Evolutionary conservation across 2,797 vertebrate species (phyloP), one percentile per base, ranked within the genome.

Genomic region (Rhodeus uyekii): DNA sequence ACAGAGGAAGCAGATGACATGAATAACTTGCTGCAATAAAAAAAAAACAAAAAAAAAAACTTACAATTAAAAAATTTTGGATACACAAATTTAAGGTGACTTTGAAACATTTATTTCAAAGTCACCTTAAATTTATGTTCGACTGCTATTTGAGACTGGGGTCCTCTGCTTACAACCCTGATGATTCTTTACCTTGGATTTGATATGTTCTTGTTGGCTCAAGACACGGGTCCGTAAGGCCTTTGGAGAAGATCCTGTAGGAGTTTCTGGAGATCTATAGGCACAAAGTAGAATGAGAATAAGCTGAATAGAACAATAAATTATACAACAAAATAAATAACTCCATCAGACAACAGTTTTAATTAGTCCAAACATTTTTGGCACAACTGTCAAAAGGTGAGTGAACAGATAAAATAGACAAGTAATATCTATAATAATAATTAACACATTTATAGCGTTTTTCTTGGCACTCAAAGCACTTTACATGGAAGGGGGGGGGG

Each of bases 251-350:
- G 90, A 90, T 88, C 94, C 95, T 76, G 53, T 91, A 36, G 92
- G 88, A 90, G 92, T 95, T 87, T 88, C 92, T 0, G 97, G 98
- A 92, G 97, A 95, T 88, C 95, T 96, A 89, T 69, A 83, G 77
- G 83, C 86, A 83, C 64, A 80, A 60, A 81, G 39, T 58, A n/a
- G 50, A 85, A 44, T 34, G 36, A 68, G n/a, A 72, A 73, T 36
- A 64, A 65, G 71, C 19, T 22, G 36, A 44, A 82, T 19, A 76
- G 5, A 72, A 44, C 50, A 76, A 63, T 61, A 34, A 76, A 68
- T 10, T 6, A 67, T 10, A 50, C 24, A 34, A 77, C 44, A n/a
- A 76, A 39, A 22, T 58, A 68, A 69, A 39, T 36, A 14, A 9
- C 38, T 12, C 50, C 8, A 38, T 27, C 4, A 5, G 16, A 67